Base-by-base conservation (phyloP, 2,797 vertebrate genomes). In the Gobionotothen gibberifrons region DNA sequence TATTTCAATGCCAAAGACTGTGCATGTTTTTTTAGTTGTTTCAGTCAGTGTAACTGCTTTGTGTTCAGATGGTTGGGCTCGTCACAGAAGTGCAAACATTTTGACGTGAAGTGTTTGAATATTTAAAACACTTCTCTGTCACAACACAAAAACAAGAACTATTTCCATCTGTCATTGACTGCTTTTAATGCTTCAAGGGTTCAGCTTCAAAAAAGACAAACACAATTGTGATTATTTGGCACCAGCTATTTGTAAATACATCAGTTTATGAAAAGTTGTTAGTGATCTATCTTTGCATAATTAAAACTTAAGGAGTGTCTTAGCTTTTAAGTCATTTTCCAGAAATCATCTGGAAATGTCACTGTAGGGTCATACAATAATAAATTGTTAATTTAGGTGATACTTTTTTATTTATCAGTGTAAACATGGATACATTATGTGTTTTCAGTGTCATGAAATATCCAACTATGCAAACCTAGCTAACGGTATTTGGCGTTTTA, bases 171-270 rank as follows among this genome's bases (percentile, higher is more conserved):
- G 40, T 46, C 19, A 0, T n/a, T 63, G 14, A 11, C 9, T 22
- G 51, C 49, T 56, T 58, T 26, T 4, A 5, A 9, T 49, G 22
- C 11, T 53, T 19, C 5, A 9, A 56, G 15, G 8, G 68, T 71
- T 72, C 14, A 68, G 16, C 29, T 54, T 19, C 16, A 52, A 65
- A 72, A 40, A 36, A 49, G 16, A 5, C 42, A 1, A 9, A 49
- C 12, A 47, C 49, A 43, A 53, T 13, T 54, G 61, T 29, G 36
- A 48, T 44, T 52, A 44, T 16, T 22, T 43, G 21, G 48, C 71
- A 72, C 74, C 74, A 72, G 67, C 46, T 75, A 22, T 57, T 58
- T 8, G 42, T 75, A 14, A 69, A 81, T 36, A 3, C 15, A 14
- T 36, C 42, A n/a, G 11, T 58, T 42, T 56, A 55, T 60, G 19